A percentile compares a stretch with the other conserved stretches of the same genome.
Evolutionary conservation across 2,113 vertebrate species (phyloP).

Genomic region (Lethenteron reissneri): DNA sequence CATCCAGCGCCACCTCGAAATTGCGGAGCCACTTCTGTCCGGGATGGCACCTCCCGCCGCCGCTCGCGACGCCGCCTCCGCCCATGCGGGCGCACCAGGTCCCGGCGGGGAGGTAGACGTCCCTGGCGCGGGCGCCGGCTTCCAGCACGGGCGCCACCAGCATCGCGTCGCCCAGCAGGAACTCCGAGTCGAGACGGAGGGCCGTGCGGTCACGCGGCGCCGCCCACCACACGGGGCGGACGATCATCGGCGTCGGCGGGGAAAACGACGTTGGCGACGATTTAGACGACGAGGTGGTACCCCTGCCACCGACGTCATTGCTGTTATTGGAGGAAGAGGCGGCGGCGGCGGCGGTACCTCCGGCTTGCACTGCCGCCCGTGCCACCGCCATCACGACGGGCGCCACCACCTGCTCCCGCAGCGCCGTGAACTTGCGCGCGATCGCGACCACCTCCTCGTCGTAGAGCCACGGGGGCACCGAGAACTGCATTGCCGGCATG

Average conservation of each 20-base stretch:
- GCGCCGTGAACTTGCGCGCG: slow-evolving; percentile 50
- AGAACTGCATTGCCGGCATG: slow-evolving; percentile 97
- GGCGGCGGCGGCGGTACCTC: slow-evolving; percentile 8
- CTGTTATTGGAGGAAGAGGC: background rate
- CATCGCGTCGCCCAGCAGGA: slow-evolving; percentile 81
- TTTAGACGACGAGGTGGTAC: no score
- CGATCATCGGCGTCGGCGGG: slow-evolving; percentile 41
- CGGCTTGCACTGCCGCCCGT: slow-evolving; percentile 51
- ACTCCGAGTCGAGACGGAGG: slow-evolving; percentile 76
- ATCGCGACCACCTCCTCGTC: slow-evolving; percentile 69
- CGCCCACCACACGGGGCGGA: slow-evolving; percentile 93
- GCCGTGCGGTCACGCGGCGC: slow-evolving; percentile 49
- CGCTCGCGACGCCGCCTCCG: no score
- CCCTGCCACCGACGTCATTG: background rate
- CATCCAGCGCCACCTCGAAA: slow-evolving; percentile 64
- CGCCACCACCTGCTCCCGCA: slow-evolving; percentile 61
- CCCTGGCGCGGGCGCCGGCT: slow-evolving; percentile 65
- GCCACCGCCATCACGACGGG: slow-evolving; percentile 69
- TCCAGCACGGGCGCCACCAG: slow-evolving; percentile 86
- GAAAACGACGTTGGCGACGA: no score
- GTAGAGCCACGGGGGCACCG: slow-evolving; percentile 72
- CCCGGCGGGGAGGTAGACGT: slow-evolving; percentile 68
- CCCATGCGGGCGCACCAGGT: slow-evolving; percentile 90
- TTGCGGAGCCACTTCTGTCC: slow-evolving; percentile 55
- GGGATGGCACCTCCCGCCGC: slow-evolving; percentile 47